phyloP scores from a whole-genome alignment of 2,888 invertebrate species.

The Cartodere bifasciata region DNA sequence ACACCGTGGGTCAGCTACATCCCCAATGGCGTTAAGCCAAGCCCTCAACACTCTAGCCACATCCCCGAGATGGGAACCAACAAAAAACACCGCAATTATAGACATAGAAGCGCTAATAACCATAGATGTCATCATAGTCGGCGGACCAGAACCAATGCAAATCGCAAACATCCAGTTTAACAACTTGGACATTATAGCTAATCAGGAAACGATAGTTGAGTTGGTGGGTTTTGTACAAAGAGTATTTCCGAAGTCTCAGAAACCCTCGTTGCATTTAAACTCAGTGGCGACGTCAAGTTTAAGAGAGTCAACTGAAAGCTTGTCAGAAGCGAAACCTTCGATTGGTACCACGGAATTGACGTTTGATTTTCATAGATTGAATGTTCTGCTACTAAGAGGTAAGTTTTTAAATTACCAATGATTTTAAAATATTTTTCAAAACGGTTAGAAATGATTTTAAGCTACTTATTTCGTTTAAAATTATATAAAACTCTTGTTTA shows the following conservation, averaged over 20 bases:
- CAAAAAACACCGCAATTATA: slow-evolving; percentile 19
- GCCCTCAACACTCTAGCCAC: slow-evolving; percentile 37
- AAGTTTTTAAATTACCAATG: too few species aligned
- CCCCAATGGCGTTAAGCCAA: slow-evolving; percentile 43
- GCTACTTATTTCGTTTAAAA: too few species aligned
- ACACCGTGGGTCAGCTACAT: slow-evolving; percentile 34
- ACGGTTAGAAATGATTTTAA: too few species aligned
- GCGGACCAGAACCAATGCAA: slow-evolving; percentile 37
- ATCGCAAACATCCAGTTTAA: slow-evolving; percentile 87
- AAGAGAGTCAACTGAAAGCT: slow-evolving; percentile 26
- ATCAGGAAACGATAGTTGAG: slow-evolving; percentile 92
- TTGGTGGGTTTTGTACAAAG: slow-evolving; percentile 77
- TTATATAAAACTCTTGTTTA: too few species aligned
- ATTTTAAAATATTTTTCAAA: too few species aligned
- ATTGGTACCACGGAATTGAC: slow-evolving; percentile 68
- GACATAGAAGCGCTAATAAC: slow-evolving; percentile 64
- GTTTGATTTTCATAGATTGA: slow-evolving; percentile 87
- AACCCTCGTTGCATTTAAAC: slow-evolving; percentile 20
- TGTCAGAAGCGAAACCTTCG: slow-evolving; percentile 21
- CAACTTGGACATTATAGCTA: slow-evolving; percentile 87
- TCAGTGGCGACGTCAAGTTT: slow-evolving; percentile 25
- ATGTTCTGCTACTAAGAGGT: slow-evolving; percentile 74
- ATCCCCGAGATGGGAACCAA: slow-evolving; percentile 23
- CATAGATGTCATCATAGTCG: slow-evolving; percentile 68
- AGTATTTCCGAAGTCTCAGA: slow-evolving; percentile 42